Evolutionary conservation across 2,797 vertebrate genomes (phyloP).

Genomic region (Bufotes viridis): DNA sequence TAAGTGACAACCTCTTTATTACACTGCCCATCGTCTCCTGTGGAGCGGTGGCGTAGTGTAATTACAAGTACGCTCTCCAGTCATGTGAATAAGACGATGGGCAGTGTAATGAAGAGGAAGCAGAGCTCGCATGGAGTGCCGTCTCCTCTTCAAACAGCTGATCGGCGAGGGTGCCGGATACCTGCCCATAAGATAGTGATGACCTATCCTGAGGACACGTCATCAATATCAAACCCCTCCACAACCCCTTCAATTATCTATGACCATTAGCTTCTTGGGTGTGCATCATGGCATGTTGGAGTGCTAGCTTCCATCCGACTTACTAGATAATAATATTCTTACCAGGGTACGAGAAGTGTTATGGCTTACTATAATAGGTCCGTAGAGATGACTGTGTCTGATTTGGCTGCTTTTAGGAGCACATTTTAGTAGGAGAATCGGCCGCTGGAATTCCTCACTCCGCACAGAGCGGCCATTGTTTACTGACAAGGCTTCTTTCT

Average conservation of each 20-base stretch:
- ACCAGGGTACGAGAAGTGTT: not conserved
- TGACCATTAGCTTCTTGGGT: not conserved
- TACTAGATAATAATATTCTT: not conserved
- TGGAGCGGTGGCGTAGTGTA: too few species aligned
- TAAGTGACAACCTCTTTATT: too few species aligned
- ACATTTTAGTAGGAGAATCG: not conserved
- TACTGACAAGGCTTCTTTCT: constrained; percentile 27
- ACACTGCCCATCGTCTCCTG: too few species aligned
- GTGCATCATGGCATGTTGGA: not conserved
- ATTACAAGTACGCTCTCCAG: too few species aligned
- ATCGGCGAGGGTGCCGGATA: too few species aligned
- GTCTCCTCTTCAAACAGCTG: too few species aligned
- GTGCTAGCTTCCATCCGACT: not conserved
- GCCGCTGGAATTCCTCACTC: not conserved
- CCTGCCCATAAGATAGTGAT: too few species aligned
- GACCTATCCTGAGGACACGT: too few species aligned
- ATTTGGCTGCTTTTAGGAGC: not conserved
- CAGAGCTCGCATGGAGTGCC: too few species aligned
- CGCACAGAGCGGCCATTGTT: constrained; percentile 21
- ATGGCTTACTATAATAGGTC: not conserved
- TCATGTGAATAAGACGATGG: too few species aligned
- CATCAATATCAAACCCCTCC: not conserved
- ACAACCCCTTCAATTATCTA: too few species aligned
- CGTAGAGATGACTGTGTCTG: not conserved
- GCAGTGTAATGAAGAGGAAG: too few species aligned